Percentiles rank a stretch among this genome's conserved stretches.
Conservation (phyloP, 1,140 invertebrate genomes). For the Leptinotarsa lineolata region DNA sequence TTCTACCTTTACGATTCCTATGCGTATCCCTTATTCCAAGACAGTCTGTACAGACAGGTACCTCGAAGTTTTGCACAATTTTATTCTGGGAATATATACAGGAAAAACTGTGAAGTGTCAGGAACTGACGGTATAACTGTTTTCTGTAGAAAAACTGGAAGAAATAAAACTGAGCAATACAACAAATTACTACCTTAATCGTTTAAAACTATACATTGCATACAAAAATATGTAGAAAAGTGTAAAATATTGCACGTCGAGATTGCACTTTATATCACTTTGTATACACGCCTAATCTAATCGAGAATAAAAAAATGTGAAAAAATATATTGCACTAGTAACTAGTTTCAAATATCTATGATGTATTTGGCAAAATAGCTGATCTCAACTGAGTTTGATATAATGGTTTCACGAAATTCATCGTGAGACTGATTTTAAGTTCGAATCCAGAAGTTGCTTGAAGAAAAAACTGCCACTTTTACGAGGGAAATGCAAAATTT, state of each 20-base stretch:
- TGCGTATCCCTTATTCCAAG: background rate
- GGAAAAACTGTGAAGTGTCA: background rate
- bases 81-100: constrained; percentile 18
- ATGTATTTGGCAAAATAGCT: constrained; percentile 28
- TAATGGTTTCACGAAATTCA: background rate
- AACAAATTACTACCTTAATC: background rate
- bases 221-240: background rate
- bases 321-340: constrained; percentile 12
- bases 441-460: no score
- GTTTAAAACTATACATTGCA: background rate
- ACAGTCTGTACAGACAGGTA: constrained; percentile 26
- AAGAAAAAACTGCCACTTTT: no score
- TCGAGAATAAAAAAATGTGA: background rate
- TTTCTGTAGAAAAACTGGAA: background rate
- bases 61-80: constrained; percentile 26
- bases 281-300: background rate
- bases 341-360: background rate
- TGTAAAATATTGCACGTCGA: constrained; percentile 22
- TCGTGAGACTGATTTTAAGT: no score
- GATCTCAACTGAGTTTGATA: constrained; percentile 9
- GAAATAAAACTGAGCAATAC: constrained; percentile 2
- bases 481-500: no score
- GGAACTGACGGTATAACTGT: background rate
- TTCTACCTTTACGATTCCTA: background rate
- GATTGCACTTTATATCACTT: constrained; percentile 10